Base-by-base conservation (phyloP, 2,113 vertebrate genomes). In the Henicopernis longicauda region DNA sequence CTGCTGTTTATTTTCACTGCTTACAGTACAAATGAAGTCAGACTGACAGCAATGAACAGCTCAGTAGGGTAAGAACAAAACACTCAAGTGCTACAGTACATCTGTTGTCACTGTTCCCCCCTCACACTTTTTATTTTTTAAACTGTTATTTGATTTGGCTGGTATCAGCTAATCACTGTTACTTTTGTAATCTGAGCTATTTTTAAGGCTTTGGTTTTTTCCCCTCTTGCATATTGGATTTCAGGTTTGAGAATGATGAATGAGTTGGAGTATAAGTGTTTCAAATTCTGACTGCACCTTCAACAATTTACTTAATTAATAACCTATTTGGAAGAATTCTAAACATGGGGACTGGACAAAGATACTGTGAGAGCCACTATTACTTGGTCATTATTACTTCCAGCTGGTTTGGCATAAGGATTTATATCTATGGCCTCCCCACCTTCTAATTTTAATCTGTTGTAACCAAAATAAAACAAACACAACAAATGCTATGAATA, bases 1-100 rank as follows among this genome's bases (percentile, higher is more conserved):
- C 70, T 82, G 80, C 74, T 49, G 94, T 67, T 92, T 67, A 71
- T 96, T 96, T 91, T 70, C 77, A 70, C 58, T 89, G 47, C 77
- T 78, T 32, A 50, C 90, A 73, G 72, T 13, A 42, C 31, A 38
- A 86, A 54, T 6, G 63, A 93, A 62, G 81, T 73, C 74, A 95
- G 84, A 59, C 73, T 42, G 83, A 70, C n/a, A 62, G 86, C 89
- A 81, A 54, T 21, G 62, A 95, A 58, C 6, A 81, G 74, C 89
- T 81, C 92, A 66, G 42, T 7, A 90, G 95, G 82, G 62, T n/a
- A 91, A 92, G 71, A 87, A 26, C 69, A 49, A 57, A 65, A 81
- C 10, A 13, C 52, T 21, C 31, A 29, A 95, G 54, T 52, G 66
- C 66, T 61, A 44, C 42, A 67, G 45, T 58, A 14, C 26, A 54